Conservation (phyloP, 2,113 vertebrate genomes). For the Leiothrix lutea region DNA sequence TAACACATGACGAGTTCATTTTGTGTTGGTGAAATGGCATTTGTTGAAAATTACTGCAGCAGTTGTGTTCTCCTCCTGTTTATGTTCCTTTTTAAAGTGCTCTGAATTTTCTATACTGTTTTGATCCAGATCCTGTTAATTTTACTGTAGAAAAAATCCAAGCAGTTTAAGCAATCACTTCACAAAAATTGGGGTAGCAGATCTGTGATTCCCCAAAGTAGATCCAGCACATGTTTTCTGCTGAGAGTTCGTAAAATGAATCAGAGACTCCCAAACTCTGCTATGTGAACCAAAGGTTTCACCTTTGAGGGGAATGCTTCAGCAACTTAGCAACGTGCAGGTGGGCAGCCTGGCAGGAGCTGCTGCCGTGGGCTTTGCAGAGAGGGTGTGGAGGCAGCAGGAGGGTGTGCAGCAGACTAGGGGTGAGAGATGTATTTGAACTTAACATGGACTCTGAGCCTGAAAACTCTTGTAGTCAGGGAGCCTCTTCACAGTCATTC, state of each 20-base stretch:
- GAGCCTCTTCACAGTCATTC: neutral
- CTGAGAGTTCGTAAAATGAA: neutral
- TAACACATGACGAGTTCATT: neutral
- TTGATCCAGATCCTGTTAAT: neutral
- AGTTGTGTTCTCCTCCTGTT: neutral
- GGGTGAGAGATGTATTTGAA: fast-evolving
- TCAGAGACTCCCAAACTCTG: neutral
- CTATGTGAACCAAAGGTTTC: neutral
- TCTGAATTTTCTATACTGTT: neutral
- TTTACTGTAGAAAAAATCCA: neutral
- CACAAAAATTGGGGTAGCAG: neutral
- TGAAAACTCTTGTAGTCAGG: neutral
- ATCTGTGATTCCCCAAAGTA: neutral
- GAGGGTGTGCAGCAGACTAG: neutral
- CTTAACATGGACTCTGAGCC: neutral
- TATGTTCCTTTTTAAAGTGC: neutral
- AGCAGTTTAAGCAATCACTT: neutral
- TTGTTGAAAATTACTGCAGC: neutral
- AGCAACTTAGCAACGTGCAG: fast-evolving
- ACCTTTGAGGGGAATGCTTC: neutral
- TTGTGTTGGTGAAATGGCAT: neutral
- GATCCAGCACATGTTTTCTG: neutral
- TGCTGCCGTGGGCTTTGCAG: fast-evolving
- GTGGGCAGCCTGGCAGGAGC: neutral
- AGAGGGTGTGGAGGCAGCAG: neutral